A percentile compares a stretch with the other conserved stretches of the same genome.
phyloP scores from a whole-genome alignment of 2,888 invertebrate species.

The Melinaea marsaeus region DNA sequence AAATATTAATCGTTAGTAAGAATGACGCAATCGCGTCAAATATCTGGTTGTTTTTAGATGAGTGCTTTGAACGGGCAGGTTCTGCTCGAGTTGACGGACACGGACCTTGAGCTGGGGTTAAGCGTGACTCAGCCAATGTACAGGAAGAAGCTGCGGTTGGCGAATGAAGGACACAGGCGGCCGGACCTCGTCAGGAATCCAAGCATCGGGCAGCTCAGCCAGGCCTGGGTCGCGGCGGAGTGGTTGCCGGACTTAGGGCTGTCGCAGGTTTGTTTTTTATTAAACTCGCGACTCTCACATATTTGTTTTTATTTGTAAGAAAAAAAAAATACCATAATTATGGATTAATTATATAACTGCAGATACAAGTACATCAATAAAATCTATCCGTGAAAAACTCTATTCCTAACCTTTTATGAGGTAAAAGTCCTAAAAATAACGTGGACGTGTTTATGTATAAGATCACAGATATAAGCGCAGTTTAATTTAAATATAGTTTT shows the following conservation, averaged over 20 bases:
- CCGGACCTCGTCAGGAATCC: slow-evolving; percentile 92
- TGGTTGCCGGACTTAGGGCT: slow-evolving; percentile 95
- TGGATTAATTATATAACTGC: too few species aligned
- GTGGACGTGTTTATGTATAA: too few species aligned
- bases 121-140: slow-evolving; percentile 96
- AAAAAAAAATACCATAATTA: too few species aligned
- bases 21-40: slow-evolving; percentile 75
- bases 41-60: slow-evolving; percentile 81
- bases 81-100: slow-evolving; percentile 92
- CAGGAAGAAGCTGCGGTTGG: slow-evolving; percentile 92
- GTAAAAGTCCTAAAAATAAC: too few species aligned
- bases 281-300: background rate
- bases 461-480: too few species aligned
- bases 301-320: background rate
- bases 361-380: too few species aligned
- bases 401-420: background rate
- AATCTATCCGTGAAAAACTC: background rate
- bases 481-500: too few species aligned
- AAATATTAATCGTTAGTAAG: slow-evolving; percentile 22
- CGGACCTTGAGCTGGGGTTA: slow-evolving; percentile 92
- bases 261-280: slow-evolving; percentile 78
- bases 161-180: slow-evolving; percentile 94
- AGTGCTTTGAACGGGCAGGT: slow-evolving; percentile 87
- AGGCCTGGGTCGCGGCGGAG: slow-evolving; percentile 95
- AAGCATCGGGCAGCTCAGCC: slow-evolving; percentile 90